These are phyloP conservation scores for Euleptes europaea DNA, from an alignment of 2,113 vertebrate species.

Conservation along the genomic window DNA sequence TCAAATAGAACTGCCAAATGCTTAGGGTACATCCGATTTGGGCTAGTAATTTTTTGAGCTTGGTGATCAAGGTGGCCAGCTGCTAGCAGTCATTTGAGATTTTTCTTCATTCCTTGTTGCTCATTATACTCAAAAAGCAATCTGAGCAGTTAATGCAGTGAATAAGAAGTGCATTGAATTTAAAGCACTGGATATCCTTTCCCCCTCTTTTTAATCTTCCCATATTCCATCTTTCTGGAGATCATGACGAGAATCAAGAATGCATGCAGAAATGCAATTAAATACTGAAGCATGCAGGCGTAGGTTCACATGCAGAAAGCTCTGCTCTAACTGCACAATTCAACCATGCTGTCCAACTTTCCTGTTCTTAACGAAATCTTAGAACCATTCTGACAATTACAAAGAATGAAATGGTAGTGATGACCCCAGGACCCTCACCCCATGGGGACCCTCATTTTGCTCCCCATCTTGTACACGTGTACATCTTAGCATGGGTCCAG, in stretches of 20 bases:
- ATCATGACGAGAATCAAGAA: neutral
- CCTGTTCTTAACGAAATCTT: neutral
- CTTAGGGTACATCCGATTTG: neutral
- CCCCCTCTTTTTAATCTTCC: neutral
- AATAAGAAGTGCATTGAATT: neutral
- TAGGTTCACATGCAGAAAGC: neutral
- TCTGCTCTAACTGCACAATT: neutral
- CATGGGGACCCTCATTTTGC: too few relatives aligned
- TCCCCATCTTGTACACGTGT: too few relatives aligned
- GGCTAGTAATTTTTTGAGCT: neutral
- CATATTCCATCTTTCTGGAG: neutral
- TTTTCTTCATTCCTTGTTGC: neutral
- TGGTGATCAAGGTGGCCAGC: neutral
- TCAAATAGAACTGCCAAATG: neutral
- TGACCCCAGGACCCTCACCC: too few relatives aligned
- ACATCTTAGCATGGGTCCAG: too few relatives aligned
- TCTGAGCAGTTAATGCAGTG: neutral
- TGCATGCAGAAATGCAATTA: neutral
- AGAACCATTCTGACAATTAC: neutral
- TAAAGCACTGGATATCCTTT: neutral
- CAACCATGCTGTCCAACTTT: neutral
- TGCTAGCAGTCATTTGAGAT: neutral
- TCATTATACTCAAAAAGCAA: conserved; percentile 20
- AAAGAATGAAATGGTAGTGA: neutral
- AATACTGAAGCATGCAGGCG: neutral